A percentile compares a stretch with the other conserved stretches of the same genome.
Conservation (phyloP, 2,888 invertebrate species). For the Cryptocheilus praepositus region DNA sequence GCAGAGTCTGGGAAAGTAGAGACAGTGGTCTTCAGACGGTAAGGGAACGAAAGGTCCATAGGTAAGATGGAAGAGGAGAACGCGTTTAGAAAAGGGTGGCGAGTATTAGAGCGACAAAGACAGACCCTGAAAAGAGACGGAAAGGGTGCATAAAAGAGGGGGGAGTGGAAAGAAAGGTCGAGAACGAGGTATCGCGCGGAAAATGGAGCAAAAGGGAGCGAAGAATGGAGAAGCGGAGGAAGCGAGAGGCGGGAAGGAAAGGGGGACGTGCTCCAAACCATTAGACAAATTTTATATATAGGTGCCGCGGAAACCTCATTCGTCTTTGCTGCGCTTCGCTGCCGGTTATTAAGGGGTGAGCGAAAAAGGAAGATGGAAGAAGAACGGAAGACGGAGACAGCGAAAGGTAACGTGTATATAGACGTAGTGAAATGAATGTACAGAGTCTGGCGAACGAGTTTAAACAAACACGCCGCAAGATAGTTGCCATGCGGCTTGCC, state of each 20-base stretch:
- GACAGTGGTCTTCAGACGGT: background rate
- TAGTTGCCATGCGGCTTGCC: too few relatives aligned
- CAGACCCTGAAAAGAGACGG: too few relatives aligned
- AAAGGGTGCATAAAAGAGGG: constrained; percentile 32
- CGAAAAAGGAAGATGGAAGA: too few relatives aligned
- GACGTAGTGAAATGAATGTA: too few relatives aligned
- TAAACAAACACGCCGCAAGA: too few relatives aligned
- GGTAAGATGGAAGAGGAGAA: constrained; percentile 15
- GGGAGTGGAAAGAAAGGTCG: constrained; percentile 42
- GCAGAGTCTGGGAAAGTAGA: background rate
- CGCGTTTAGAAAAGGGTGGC: constrained; percentile 10
- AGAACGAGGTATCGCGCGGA: constrained; percentile 44
- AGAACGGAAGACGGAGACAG: too few relatives aligned
- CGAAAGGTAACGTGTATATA: too few relatives aligned
- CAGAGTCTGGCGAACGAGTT: too few relatives aligned
- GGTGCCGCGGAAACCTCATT: constrained; percentile 54
- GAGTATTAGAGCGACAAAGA: too few relatives aligned
- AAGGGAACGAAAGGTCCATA: constrained; percentile 21
- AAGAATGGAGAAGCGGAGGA: constrained; percentile 14
- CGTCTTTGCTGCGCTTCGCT: constrained; percentile 47
- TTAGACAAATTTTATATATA: constrained; percentile 72
- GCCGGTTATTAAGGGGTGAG: constrained; percentile 30
- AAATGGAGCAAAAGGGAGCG: constrained; percentile 51
- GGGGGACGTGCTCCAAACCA: constrained; percentile 58
- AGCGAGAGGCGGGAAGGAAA: constrained; percentile 25